Evolutionary conservation across 1,140 invertebrate genomes (phyloP).

Genomic region (Meloidogyne exigua): DNA sequence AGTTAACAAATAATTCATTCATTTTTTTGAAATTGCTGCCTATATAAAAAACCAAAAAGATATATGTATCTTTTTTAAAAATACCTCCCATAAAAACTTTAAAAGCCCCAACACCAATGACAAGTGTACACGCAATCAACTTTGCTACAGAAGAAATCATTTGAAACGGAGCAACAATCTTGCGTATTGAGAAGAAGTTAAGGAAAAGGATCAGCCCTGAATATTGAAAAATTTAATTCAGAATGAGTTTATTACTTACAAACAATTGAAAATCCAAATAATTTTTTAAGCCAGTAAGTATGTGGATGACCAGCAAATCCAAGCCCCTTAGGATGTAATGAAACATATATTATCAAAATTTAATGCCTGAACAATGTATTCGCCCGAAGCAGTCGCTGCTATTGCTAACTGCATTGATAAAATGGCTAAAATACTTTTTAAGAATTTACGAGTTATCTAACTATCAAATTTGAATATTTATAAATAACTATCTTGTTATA

Average conservation of each 20-base stretch:
- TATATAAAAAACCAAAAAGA: not conserved
- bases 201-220: conserved; percentile 39
- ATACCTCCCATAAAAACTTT: conserved; percentile 37
- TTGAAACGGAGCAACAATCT: conserved; percentile 49
- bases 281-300: not conserved
- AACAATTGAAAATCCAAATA: not conserved
- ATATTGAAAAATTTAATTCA: conserved; percentile 14
- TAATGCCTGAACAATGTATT: not conserved
- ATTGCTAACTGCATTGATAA: conserved; percentile 2
- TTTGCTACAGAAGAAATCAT: conserved; percentile 54
- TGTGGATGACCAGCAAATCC: not conserved
- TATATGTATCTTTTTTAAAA: not conserved
- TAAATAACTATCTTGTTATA: conserved; percentile 31
- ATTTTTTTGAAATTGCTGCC: conserved; percentile 54
- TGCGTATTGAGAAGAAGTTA: conserved; percentile 47
- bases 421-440: conserved; percentile 27
- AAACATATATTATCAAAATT: not conserved
- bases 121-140: conserved; percentile 29
- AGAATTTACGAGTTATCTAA: conserved; percentile 36
- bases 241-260: conserved; percentile 17
- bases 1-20: conserved; percentile 38
- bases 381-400: not conserved
- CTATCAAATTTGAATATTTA: conserved; percentile 39
- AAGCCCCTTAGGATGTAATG: not conserved
- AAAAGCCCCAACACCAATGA: conserved; percentile 40